These are phyloP conservation scores for Rhynchotus rufescens DNA, from an alignment of 2,797 vertebrate species.

Conservation along the genomic window DNA sequence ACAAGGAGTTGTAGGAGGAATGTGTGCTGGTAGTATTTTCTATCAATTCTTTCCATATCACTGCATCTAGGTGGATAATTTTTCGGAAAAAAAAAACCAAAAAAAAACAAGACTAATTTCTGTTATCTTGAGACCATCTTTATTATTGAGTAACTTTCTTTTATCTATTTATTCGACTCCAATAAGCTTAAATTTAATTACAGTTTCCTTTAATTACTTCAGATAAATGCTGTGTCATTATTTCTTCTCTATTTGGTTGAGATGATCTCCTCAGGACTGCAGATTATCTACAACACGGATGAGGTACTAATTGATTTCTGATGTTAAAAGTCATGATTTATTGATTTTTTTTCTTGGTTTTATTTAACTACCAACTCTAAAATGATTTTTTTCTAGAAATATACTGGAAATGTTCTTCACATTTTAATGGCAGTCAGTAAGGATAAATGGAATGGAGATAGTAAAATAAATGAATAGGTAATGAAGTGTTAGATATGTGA, in stretches of 20 bases:
- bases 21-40: neutral
- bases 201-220: constrained; percentile 43
- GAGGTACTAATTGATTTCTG: constrained; percentile 84
- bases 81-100: neutral
- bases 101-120: neutral
- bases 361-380: neutral
- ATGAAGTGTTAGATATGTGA: neutral
- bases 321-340: neutral
- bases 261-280: constrained; percentile 96
- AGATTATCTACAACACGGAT: constrained; percentile 98
- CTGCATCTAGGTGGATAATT: neutral
- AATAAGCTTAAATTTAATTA: neutral
- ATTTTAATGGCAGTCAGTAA: neutral
- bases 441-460: neutral
- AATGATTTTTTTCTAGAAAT: constrained; percentile 7
- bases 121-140: neutral
- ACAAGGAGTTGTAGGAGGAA: neutral
- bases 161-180: neutral
- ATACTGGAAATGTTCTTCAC: neutral
- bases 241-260: constrained; percentile 96
- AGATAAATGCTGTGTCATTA: constrained; percentile 93
- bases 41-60: neutral
- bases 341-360: neutral
- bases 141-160: neutral
- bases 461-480: neutral